A percentile compares a stretch with the other conserved stretches of the same genome.
phyloP scores from a whole-genome alignment of 1,140 invertebrate species.

The Caenorhabditis elegans region DNA sequence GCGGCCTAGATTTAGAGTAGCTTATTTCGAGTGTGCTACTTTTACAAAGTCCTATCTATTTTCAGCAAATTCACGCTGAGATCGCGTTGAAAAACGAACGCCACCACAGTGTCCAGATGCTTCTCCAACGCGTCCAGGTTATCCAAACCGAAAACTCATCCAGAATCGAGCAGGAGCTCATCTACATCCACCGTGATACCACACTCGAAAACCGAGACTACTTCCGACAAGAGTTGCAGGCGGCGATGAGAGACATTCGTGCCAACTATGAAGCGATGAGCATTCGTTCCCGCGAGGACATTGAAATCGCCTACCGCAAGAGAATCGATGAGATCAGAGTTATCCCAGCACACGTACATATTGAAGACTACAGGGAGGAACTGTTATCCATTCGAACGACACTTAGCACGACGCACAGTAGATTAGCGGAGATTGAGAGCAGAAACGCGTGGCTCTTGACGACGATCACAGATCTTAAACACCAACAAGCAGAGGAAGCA shows the following conservation, averaged over 20 bases:
- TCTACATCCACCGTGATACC: constrained; percentile 18
- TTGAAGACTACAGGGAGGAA: background rate
- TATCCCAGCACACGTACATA: background rate
- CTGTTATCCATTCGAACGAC: background rate
- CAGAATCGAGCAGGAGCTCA: background rate
- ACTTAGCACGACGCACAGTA: background rate
- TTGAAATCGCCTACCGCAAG: constrained; percentile 1
- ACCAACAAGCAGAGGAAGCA: background rate
- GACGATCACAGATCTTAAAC: background rate
- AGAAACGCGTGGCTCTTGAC: background rate
- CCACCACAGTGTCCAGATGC: background rate
- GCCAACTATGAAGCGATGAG: constrained; percentile 16
- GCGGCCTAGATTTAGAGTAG: too few species aligned
- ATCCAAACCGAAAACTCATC: background rate
- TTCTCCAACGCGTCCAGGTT: background rate
- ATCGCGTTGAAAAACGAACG: background rate
- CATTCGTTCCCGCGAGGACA: background rate
- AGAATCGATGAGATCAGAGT: background rate
- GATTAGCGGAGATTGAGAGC: constrained; percentile 3
- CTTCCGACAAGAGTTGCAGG: constrained; percentile 8
- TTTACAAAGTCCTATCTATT: background rate
- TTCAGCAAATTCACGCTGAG: background rate
- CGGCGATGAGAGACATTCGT: constrained; percentile 30
- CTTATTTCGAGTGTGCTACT: background rate
- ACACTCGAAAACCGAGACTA: constrained; percentile 9